Base-by-base conservation (phyloP, 2,888 invertebrate genomes). In the Diarsia dahlii region DNA sequence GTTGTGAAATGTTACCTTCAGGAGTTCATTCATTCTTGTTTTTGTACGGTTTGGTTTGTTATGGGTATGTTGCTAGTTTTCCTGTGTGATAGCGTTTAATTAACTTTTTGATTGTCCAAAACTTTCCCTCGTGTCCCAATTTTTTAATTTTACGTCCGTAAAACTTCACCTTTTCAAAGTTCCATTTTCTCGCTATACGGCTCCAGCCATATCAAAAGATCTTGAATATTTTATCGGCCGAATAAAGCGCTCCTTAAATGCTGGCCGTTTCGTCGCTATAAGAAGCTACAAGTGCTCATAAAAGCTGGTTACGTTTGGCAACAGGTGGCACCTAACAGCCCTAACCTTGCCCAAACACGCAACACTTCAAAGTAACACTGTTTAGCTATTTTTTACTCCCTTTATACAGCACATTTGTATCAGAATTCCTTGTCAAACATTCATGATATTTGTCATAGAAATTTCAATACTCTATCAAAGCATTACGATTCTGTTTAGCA, bases 321-420 rank as follows among this genome's bases (percentile, higher is more conserved):
- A 87, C 87, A 88, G 85, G 87, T 87, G 80, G 81, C 66, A 56
- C n/a, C 60, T 77, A 82, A 76, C 60, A 76, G 23, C 68, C 65
- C 63, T 78, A 75, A 78, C 80, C 85, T 87, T 80, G 84, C 54
- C 69, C 76, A 62, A 78, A 81, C 80, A 73, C 71, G 71, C 68
- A 84, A 65, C 71, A 77, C 76, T 80, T 83, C 79, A 78, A 86
- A 83, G 78, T 68, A 87, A 78, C 71, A 75, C 66, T 77, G 77
- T 80, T 79, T 66, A 76, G 73, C 75, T 28, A 74, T 78, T 71
- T 78, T 71, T 67, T 54, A 68, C 78, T 60, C 66, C 69, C 80
- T 76, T 76, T 73, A 77, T 82, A 65, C 63, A 67, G 64, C 66
- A 74, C 76, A 68, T 70, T 69, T 56, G 54, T 66, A 12, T 3